Evolutionary conservation across 2,888 invertebrate species (phyloP), one percentile per base, ranked within the genome.

Genomic region (Lasioglossum villosulum): DNA sequence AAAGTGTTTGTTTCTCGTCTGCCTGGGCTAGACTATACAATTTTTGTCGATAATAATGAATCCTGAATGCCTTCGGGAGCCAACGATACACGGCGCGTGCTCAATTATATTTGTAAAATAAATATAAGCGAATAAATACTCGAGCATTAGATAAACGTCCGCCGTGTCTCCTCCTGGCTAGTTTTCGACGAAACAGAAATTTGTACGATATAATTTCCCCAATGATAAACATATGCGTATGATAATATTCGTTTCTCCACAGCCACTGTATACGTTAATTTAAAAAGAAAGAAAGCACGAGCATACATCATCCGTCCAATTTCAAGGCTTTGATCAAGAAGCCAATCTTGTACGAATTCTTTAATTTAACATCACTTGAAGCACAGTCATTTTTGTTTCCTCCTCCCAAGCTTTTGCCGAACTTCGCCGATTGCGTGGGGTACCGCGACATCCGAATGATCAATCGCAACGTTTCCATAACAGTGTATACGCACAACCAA

Each of bases 51-150:
- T 1, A 30, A 30, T 30, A 27, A 30, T 16, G 63, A 5, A 30
- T 37, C 70, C 70, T 70, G 70, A 70, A 70, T 70, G 39, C 39
- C 12, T 70, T 70, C 39, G n/a, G 5, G 14, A 23, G 78, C 56
- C 75, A 80, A 87, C 63, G 83, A 78, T 39, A 37, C 42, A 30
- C 73, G 71, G 70, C 78, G 80, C 79, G 70, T 83, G 80, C 79
- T 83, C 85, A 56, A 34, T 85, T 87, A 73, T 71, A 72, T 83
- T 78, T 80, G 80, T 86, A 84, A 78, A 90, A 90, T 90, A 90
- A 90, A 90, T 90, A 90, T 71, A 90, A 79, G 86, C 79, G 84
- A 90, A 90, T 90, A 90, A 90, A 90, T 90, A 90, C 84, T 90
- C 88, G 84, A 90, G 82, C 87, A 80, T 75, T 68, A 76, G 81